These are phyloP conservation scores for Callithrix jacchus DNA, from an alignment of 2,113 vertebrate species.

Conservation along the genomic window DNA sequence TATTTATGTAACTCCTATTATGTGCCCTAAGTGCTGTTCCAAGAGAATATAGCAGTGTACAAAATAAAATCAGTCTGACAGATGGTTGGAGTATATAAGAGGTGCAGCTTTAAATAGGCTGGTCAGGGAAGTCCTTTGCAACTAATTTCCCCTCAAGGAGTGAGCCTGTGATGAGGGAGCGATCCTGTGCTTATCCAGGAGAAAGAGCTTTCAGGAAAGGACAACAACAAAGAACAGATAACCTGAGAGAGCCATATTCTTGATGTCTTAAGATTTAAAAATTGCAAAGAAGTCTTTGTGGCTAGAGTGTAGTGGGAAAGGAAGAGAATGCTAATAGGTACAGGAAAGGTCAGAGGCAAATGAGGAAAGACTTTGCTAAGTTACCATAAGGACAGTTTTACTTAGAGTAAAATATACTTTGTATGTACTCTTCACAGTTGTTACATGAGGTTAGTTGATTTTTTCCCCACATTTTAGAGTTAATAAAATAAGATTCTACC, in stretches of 20 bases:
- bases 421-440: background rate
- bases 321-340: background rate
- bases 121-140: background rate
- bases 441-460: background rate
- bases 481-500: background rate
- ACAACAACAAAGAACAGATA: background rate
- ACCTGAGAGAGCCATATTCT: background rate
- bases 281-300: background rate
- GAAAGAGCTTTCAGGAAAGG: background rate
- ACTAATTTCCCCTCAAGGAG: background rate
- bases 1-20: background rate
- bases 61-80: background rate
- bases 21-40: background rate
- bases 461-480: background rate
- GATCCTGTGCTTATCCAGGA: background rate
- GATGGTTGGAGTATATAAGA: background rate
- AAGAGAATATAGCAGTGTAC: background rate
- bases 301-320: background rate
- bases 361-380: constrained; percentile 15
- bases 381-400: background rate
- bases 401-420: background rate
- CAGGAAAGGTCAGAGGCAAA: background rate
- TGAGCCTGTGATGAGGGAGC: background rate
- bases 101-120: background rate
- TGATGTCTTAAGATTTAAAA: constrained; percentile 18